Conservation (phyloP, 2,888 invertebrate species). For the Pollenia amentaria region DNA sequence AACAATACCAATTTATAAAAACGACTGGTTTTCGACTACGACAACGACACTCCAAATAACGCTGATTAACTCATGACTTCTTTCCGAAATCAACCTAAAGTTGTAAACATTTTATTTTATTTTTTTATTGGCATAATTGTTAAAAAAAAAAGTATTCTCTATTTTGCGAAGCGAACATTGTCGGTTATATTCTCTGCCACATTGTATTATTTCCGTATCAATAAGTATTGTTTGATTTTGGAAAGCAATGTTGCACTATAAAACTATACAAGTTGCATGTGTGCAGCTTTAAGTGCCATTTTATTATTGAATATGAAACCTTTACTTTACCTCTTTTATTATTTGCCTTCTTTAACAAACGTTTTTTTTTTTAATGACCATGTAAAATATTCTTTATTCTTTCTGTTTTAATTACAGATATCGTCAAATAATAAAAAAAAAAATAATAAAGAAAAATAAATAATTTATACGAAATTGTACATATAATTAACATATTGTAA, state of each 20-base stretch:
- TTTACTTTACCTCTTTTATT: not conserved
- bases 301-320: constrained; percentile 4
- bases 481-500: constrained; percentile 58
- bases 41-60: too few species aligned
- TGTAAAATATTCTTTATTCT: constrained; percentile 17
- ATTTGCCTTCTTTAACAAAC: constrained; percentile 15
- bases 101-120: too few species aligned
- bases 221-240: not conserved
- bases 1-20: too few species aligned
- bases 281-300: constrained; percentile 18
- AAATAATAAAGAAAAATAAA: constrained; percentile 25
- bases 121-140: too few species aligned
- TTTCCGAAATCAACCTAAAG: too few species aligned
- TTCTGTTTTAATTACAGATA: constrained; percentile 61
- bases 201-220: not conserved
- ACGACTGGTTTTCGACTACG: too few species aligned
- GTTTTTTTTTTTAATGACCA: not conserved
- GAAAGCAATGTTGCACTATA: constrained; percentile 16
- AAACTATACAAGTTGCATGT: constrained; percentile 32
- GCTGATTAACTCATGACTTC: too few species aligned
- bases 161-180: too few species aligned
- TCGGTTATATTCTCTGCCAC: not conserved
- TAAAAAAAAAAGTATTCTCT: too few species aligned
- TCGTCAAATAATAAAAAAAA: constrained; percentile 58
- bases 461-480: constrained; percentile 59